Evolutionary conservation across 2,797 vertebrate genomes (phyloP).

Genomic region (Monodelphis domestica): DNA sequence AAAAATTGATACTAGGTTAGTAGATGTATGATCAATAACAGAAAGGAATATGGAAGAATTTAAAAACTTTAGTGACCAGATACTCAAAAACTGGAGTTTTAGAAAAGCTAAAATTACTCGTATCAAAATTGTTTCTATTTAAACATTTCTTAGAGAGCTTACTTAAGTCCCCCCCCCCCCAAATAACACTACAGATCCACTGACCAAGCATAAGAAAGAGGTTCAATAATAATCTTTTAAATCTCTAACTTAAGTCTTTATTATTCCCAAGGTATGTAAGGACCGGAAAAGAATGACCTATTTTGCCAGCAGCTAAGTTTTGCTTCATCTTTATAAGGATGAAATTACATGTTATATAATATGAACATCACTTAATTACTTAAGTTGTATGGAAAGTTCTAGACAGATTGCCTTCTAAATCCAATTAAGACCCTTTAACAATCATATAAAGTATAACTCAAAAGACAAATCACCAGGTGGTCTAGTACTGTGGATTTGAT

Average conservation of each 20-base stretch:
- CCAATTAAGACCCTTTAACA: not conserved
- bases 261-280: not conserved
- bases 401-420: not conserved
- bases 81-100: too few species aligned
- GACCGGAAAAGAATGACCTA: not conserved
- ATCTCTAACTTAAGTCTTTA: too few species aligned
- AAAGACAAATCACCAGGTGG: not conserved
- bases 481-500: not conserved
- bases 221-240: not conserved
- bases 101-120: too few species aligned
- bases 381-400: not conserved
- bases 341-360: not conserved
- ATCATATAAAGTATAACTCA: not conserved
- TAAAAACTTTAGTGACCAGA: not conserved
- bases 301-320: not conserved
- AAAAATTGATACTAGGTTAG: not conserved
- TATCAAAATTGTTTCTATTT: not conserved
- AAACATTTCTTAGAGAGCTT: not conserved
- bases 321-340: not conserved
- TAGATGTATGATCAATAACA: not conserved
- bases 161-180: not conserved
- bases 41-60: not conserved
- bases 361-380: not conserved
- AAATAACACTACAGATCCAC: not conserved
- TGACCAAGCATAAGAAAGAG: not conserved